Percentiles rank a stretch among this genome's conserved stretches.
phyloP scores from a whole-genome alignment of 2,888 invertebrate genomes.

The Coelopa pilipes region DNA sequence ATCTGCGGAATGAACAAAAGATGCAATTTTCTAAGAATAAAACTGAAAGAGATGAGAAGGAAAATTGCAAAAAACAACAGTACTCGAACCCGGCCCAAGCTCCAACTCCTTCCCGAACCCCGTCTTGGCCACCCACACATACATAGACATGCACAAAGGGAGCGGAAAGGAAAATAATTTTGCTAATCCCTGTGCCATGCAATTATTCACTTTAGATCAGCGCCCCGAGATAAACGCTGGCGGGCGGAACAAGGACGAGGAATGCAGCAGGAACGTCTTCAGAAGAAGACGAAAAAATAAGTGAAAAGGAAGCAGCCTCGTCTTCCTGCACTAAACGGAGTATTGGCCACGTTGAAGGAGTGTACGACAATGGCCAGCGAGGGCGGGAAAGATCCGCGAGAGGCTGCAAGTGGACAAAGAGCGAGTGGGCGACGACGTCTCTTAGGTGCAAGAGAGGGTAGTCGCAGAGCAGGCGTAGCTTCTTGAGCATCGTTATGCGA shows the following conservation, averaged over 20 bases:
- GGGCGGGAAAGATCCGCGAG: background rate
- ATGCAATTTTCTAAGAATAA: constrained; percentile 45
- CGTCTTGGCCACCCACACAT: background rate
- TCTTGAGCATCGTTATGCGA: background rate
- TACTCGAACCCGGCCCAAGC: background rate
- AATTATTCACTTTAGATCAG: constrained; percentile 38
- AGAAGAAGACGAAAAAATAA: constrained; percentile 5
- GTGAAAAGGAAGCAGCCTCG: constrained; percentile 6
- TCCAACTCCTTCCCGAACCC: no score
- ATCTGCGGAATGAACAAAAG: constrained; percentile 42
- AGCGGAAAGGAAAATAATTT: constrained; percentile 28
- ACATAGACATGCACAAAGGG: background rate
- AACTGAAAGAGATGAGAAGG: constrained; percentile 23
- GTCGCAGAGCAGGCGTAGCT: no score
- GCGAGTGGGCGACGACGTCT: no score
- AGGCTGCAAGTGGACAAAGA: no score
- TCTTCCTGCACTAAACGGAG: constrained; percentile 17
- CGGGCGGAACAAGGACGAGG: background rate
- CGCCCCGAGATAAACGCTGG: constrained; percentile 28
- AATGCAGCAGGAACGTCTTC: background rate
- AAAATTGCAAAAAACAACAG: constrained; percentile 12
- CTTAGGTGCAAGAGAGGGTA: no score
- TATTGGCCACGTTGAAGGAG: constrained; percentile 25
- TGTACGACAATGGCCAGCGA: background rate
- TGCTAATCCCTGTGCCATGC: constrained; percentile 27